Evolutionary conservation across 2,888 invertebrate species (phyloP).

Genomic region (Dione vanillae): DNA sequence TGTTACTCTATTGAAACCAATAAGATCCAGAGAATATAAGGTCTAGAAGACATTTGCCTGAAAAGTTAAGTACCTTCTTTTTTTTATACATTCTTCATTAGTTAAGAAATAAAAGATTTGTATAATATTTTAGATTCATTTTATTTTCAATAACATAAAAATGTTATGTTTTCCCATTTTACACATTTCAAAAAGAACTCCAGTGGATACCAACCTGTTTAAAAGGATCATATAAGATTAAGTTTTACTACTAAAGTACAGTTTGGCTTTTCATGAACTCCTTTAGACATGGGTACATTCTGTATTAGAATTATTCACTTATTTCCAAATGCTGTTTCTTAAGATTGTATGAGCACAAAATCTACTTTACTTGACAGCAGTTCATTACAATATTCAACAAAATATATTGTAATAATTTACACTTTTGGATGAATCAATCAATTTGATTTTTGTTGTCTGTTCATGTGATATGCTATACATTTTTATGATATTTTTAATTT

Average conservation of each 20-base stretch:
- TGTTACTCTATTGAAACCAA: background rate
- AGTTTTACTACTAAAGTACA: conserved; percentile 74
- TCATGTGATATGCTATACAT: conserved; percentile 79
- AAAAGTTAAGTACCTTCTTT: background rate
- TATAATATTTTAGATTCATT: conserved; percentile 81
- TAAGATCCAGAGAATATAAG: background rate
- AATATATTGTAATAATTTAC: conserved; percentile 78
- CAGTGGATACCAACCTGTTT: conserved; percentile 74
- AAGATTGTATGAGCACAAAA: conserved; percentile 75
- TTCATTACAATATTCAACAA: conserved; percentile 78
- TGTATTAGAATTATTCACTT: conserved; percentile 77
- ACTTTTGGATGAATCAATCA: conserved; percentile 70
- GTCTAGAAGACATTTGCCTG: background rate
- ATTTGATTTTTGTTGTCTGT: conserved; percentile 62
- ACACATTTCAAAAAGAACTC: conserved; percentile 80
- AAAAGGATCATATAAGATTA: conserved; percentile 75
- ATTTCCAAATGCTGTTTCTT: conserved; percentile 81
- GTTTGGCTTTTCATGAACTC: conserved; percentile 74
- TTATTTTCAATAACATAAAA: conserved; percentile 86
- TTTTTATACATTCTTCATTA: background rate
- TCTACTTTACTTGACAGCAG: conserved; percentile 72
- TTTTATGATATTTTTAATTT: conserved; percentile 77
- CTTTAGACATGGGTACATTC: conserved; percentile 65
- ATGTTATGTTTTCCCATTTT: conserved; percentile 83
- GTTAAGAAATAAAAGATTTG: conserved; percentile 47